These are phyloP conservation scores for Cynopterus sphinx DNA, from an alignment of 2,797 vertebrate species.

Conservation along the genomic window DNA sequence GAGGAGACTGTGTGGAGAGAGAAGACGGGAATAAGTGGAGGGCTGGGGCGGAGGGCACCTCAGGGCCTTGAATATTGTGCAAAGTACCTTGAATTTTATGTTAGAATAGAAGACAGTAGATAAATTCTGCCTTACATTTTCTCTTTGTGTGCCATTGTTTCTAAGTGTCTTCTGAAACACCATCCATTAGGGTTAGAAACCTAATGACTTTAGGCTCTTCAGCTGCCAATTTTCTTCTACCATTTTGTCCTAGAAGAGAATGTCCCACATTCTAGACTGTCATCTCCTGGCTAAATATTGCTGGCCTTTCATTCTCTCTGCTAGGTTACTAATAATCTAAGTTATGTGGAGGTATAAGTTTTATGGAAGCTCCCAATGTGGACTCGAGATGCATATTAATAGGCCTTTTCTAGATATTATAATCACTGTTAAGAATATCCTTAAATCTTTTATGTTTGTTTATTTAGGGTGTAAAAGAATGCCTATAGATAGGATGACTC, in stretches of 20 bases:
- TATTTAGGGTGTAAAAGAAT: neutral
- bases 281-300: neutral
- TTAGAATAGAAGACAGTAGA: neutral
- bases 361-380: neutral
- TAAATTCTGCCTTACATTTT: neutral
- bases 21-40: neutral
- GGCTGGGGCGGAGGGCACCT: neutral
- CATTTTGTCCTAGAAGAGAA: neutral
- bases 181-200: neutral
- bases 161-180: neutral
- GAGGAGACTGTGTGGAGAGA: neutral
- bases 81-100: neutral
- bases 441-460: neutral
- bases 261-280: neutral
- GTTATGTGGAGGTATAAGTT: neutral
- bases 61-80: neutral
- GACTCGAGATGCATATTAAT: neutral
- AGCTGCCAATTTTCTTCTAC: neutral
- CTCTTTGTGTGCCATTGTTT: neutral
- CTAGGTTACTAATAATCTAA: neutral
- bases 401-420: neutral
- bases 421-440: neutral
- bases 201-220: neutral
- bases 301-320: neutral
- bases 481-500: neutral